Evolutionary conservation across 2,888 invertebrate species (phyloP).

Genomic region (Drosophila yooni): DNA sequence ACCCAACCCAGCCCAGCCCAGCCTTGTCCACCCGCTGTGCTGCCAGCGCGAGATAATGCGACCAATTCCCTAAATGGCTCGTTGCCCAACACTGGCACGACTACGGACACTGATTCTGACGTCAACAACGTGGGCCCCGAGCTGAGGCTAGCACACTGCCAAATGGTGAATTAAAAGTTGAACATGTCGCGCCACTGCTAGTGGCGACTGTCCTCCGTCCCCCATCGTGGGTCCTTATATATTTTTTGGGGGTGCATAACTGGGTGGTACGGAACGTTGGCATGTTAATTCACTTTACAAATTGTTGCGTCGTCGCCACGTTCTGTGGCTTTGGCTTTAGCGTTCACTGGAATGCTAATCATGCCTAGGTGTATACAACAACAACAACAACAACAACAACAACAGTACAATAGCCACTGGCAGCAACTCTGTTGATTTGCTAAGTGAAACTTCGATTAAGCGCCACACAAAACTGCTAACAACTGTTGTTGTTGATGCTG

Average conservation of each 20-base stretch:
- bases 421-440: constrained; percentile 76
- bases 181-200: constrained; percentile 67
- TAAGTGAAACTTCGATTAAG: constrained; percentile 78
- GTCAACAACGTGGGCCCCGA: constrained; percentile 54
- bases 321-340: constrained; percentile 43
- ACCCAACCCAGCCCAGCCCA: not conserved
- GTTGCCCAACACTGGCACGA: constrained; percentile 19
- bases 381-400: constrained; percentile 36
- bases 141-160: not conserved
- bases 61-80: constrained; percentile 29
- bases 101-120: constrained; percentile 63
- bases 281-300: constrained; percentile 78
- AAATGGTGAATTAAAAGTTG: constrained; percentile 72
- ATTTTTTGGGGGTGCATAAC: constrained; percentile 18
- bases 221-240: not conserved
- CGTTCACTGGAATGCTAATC: constrained; percentile 66
- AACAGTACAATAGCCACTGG: constrained; percentile 19
- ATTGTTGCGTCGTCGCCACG: constrained; percentile 65
- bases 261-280: constrained; percentile 51
- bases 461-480: constrained; percentile 47
- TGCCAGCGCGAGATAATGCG: constrained; percentile 67
- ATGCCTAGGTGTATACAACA: constrained; percentile 59
- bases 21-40: constrained; percentile 14
- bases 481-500: constrained; percentile 34
- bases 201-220: constrained; percentile 20